Percentiles rank a stretch among this genome's conserved stretches.
Conservation (phyloP, 1,140 invertebrate species). For the Drosophila sproati region DNA sequence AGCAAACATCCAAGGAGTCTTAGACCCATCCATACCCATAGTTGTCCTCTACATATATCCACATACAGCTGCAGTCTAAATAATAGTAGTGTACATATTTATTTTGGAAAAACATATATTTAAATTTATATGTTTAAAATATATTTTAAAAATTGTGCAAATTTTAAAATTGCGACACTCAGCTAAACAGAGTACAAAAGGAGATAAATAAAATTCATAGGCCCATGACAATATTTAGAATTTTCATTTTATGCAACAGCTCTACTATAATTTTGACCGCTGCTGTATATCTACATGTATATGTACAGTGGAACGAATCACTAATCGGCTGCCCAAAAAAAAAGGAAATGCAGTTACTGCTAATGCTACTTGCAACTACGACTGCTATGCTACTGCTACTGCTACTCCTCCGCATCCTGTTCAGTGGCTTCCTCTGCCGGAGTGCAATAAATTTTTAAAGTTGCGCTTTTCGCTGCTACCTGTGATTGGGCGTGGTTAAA, state of each 20-base stretch:
- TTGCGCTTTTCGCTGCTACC: constrained; percentile 69
- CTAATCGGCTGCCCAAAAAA: constrained; percentile 62
- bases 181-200: no score
- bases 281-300: no score
- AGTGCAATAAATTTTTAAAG: constrained; percentile 81
- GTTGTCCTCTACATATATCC: neutral
- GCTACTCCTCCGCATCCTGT: constrained; percentile 12
- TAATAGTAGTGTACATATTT: no score
- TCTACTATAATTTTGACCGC: no score
- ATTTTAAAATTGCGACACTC: no score
- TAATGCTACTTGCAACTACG: neutral
- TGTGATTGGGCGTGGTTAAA: constrained; percentile 53
- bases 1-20: constrained; percentile 20
- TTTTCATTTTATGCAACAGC: no score
- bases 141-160: no score
- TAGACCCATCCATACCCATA: neutral
- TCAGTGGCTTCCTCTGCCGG: constrained; percentile 39
- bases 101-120: no score
- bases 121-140: no score
- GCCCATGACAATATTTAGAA: no score
- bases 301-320: constrained; percentile 6
- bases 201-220: no score
- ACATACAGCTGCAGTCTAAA: no score
- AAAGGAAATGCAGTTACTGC: constrained; percentile 6
- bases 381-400: neutral